Evolutionary conservation across 37 sponge, comb jelly and placozoan species (phyloP).

Genomic region (Oopsacas minuta): DNA sequence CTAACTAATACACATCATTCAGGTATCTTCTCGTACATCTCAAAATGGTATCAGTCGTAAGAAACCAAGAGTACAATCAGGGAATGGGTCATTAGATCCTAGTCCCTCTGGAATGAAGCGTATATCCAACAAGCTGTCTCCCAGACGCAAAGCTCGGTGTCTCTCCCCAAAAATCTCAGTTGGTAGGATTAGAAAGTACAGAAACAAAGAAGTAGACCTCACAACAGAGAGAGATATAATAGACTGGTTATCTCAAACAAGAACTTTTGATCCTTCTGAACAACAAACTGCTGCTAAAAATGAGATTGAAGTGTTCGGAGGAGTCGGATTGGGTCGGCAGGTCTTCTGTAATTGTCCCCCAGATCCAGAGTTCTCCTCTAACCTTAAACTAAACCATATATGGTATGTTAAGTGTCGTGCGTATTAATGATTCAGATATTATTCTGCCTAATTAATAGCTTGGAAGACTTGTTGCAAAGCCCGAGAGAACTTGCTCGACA

Average conservation of each 20-base stretch:
- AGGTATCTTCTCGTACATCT: neutral
- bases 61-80: neutral
- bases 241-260: conserved; percentile 16
- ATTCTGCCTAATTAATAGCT: conserved; percentile 14
- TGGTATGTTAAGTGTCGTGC: conserved; percentile 46
- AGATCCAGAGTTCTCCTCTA: conserved; percentile 56
- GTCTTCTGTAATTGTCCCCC: conserved; percentile 77
- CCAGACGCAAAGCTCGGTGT: neutral
- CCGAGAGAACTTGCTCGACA: conserved; percentile 90
- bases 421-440: too few species aligned
- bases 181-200: neutral
- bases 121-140: neutral
- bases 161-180: neutral
- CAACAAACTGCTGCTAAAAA: neutral
- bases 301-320: neutral
- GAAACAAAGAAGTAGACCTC: neutral
- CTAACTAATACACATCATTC: neutral
- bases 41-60: neutral
- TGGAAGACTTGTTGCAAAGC: conserved; percentile 43
- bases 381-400: conserved; percentile 35
- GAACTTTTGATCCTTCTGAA: neutral
- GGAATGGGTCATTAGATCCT: neutral
- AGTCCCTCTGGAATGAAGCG: neutral
- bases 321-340: conserved; percentile 22
- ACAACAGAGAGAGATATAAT: conserved; percentile 18